Base-by-base conservation (phyloP, 2,888 invertebrate genomes). In the Orthonychiurus folsomi region DNA sequence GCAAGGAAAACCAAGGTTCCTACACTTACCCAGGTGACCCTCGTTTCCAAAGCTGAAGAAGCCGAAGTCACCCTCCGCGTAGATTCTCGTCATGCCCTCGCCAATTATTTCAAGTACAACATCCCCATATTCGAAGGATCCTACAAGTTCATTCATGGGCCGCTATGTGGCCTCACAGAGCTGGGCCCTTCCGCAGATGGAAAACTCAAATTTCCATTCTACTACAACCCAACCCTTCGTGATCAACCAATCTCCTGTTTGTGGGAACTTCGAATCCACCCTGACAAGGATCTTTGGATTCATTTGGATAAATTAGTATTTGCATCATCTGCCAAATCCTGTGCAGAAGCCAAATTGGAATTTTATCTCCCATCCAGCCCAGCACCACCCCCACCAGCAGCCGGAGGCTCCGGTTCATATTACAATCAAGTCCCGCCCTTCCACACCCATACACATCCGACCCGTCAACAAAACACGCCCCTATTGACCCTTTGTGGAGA, bases 91-190 rank as follows among this genome's bases (percentile, higher is more conserved):
- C 89, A 91, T 74, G 89, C 91, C 2, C 88, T 91, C 1, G 83
- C 87, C 0, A 90, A 88, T 60, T 92, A 92, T 77, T 93, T 92
- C 78, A 92, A 92, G 76, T 88, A 90, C 74, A 83, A 86, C 1
- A 83, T 85, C 47, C 87, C 92, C 0, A 80, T 93, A 2, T 92
- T 93, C 75, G 87, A 90, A 76, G 93, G 92, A 0, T 83, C 84
- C 3, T 93, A 89, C 75, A 89, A 91, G 75, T 93, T 93, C 74
- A 89, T 91, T 1, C 92, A 93, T 73, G 70, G 69, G 2, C 91
- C 91, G 0, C 79, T 91, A 1, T 92, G 92, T 75, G 92, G 92
- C 0, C 89, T 91, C 0, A 85, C 91, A 0, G 83, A 88, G 2
- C 78, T 91, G 56, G 86, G 86, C 5, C 87, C 90, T 0, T 84